These are phyloP conservation scores for Cariama cristata DNA, from an alignment of 2,113 vertebrate genomes.

Conservation along the genomic window DNA sequence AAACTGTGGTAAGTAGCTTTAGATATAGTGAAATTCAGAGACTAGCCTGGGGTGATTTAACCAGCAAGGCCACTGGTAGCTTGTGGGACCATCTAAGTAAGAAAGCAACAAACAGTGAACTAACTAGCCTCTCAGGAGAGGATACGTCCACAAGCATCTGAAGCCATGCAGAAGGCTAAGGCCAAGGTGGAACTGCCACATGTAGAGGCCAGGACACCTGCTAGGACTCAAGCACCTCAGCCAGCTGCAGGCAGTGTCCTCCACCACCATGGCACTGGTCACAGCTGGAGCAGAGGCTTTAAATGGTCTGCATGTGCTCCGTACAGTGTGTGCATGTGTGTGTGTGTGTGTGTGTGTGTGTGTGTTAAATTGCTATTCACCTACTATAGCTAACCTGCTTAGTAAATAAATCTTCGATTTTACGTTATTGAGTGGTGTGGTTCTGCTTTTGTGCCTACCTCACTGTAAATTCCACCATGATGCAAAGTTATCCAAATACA, in stretches of 20 bases:
- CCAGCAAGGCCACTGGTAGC: background rate
- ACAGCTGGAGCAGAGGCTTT: background rate
- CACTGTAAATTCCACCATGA: background rate
- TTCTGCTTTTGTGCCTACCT: background rate
- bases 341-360: no score
- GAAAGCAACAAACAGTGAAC: background rate
- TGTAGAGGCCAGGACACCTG: background rate
- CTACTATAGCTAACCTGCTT: no score
- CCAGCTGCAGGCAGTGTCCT: background rate
- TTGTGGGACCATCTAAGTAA: background rate
- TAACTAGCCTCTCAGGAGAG: background rate
- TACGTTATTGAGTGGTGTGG: background rate
- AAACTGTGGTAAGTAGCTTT: background rate
- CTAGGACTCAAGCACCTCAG: background rate
- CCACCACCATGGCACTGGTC: background rate
- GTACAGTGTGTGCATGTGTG: background rate
- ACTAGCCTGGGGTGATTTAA: background rate
- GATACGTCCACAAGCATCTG: background rate
- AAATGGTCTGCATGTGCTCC: fast-evolving
- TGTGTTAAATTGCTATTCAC: background rate
- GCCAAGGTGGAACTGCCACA: background rate
- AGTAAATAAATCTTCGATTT: background rate
- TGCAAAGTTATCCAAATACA: background rate
- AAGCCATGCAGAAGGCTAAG: background rate
- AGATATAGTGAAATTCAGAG: background rate